Evolutionary conservation across 2,113 vertebrate genomes (phyloP).

Genomic region (Cebidichthys violaceus): DNA sequence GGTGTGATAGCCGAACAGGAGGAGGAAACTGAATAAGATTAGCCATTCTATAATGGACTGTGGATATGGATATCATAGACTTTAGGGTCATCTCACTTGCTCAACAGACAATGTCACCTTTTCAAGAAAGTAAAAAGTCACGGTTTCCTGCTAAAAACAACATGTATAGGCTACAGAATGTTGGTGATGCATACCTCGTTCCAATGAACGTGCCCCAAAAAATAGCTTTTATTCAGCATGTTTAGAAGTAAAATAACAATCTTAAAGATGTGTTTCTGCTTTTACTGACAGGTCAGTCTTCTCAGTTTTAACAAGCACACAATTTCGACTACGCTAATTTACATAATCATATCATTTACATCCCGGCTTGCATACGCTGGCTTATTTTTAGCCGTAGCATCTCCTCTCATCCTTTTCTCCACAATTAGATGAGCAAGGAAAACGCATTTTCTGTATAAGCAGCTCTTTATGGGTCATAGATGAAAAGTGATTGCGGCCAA

Average conservation of each 20-base stretch:
- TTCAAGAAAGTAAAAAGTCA: constrained; percentile 25
- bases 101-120: constrained; percentile 29
- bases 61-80: constrained; percentile 20
- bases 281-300: constrained; percentile 11
- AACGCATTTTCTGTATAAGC: constrained; percentile 51
- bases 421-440: constrained; percentile 59
- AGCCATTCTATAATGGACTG: constrained; percentile 20
- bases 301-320: constrained; percentile 1
- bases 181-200: background rate
- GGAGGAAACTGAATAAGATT: constrained; percentile 18
- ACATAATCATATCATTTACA: constrained; percentile 58
- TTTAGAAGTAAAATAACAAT: constrained; percentile 7
- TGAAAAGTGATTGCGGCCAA: constrained; percentile 51
- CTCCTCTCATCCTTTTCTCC: constrained; percentile 33
- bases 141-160: background rate
- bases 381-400: constrained; percentile 61
- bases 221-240: background rate
- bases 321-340: constrained; percentile 33
- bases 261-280: background rate
- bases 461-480: constrained; percentile 64
- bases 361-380: constrained; percentile 23
- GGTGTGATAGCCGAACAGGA: constrained; percentile 16
- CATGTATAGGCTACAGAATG: background rate
- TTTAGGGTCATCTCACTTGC: background rate
- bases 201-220: background rate